These are phyloP conservation scores for Microcebus tavaratra DNA, from an alignment of 2,113 vertebrate genomes.

Conservation along the genomic window DNA sequence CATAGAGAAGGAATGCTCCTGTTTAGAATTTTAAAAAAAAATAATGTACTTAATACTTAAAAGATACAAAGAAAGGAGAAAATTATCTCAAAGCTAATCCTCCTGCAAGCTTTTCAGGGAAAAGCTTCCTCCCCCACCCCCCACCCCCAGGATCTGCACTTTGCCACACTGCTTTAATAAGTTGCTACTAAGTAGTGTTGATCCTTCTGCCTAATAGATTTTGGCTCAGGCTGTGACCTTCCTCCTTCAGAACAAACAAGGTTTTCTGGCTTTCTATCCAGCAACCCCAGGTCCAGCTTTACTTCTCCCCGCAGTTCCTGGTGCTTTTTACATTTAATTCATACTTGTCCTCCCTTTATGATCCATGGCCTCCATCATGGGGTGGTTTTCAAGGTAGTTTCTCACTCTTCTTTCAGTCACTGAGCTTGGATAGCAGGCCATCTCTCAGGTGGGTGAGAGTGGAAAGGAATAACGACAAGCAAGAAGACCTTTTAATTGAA, in stretches of 20 bases:
- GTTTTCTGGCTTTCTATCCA: background rate
- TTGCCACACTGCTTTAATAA: background rate
- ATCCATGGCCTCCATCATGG: background rate
- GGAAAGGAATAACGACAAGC: conserved; percentile 28
- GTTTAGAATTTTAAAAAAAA: background rate
- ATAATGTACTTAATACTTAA: conserved; percentile 10
- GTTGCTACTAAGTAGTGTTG: background rate
- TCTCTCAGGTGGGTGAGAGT: conserved; percentile 30
- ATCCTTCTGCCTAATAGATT: background rate
- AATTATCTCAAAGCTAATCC: conserved; percentile 33
- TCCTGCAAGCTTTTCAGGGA: background rate
- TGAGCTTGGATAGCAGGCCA: background rate
- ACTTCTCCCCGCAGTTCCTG: background rate
- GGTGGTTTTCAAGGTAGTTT: conserved; percentile 63
- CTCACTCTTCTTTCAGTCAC: background rate
- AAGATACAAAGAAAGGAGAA: conserved; percentile 48
- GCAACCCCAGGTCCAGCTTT: background rate
- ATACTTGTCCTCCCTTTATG: background rate
- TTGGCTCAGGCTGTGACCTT: background rate
- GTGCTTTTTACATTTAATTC: background rate
- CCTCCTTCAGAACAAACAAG: background rate
- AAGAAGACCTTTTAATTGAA: conserved; percentile 33
- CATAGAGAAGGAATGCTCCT: background rate
- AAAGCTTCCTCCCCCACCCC: background rate
- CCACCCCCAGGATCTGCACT: background rate